Conservation (phyloP, 2,888 invertebrate species). For the Schrankia costaestrigalis region DNA sequence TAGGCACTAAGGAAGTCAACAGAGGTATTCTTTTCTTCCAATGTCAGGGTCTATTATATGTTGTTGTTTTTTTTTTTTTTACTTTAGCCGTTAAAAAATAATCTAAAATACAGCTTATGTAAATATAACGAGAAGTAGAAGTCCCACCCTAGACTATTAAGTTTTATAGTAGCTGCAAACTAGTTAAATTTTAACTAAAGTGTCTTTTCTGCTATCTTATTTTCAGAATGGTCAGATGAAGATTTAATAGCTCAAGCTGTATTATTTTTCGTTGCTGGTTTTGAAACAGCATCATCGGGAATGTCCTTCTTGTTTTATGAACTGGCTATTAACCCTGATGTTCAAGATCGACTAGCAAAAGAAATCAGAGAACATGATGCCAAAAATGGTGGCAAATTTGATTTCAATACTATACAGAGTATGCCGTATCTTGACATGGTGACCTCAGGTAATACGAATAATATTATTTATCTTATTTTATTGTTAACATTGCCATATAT, state of each 20-base stretch:
- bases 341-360: slow-evolving; percentile 42
- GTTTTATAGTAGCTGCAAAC: too few relatives aligned
- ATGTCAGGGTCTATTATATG: not conserved
- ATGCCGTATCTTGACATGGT: slow-evolving; percentile 71
- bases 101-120: too few relatives aligned
- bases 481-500: too few relatives aligned
- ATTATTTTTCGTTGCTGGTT: slow-evolving; percentile 49
- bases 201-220: too few relatives aligned
- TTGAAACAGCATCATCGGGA: slow-evolving; percentile 43
- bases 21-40: slow-evolving; percentile 36
- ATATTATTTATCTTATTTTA: not conserved
- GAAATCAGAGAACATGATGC: slow-evolving; percentile 44
- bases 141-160: too few relatives aligned
- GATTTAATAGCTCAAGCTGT: slow-evolving; percentile 47
- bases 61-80: not conserved
- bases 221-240: slow-evolving; percentile 36
- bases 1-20: slow-evolving; percentile 45
- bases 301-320: slow-evolving; percentile 46
- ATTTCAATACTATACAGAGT: slow-evolving; percentile 50
- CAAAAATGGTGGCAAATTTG: slow-evolving; percentile 58
- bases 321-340: slow-evolving; percentile 44
- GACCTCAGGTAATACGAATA: slow-evolving; percentile 42
- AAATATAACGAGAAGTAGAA: too few relatives aligned
- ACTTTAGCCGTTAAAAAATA: too few relatives aligned
- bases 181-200: too few relatives aligned